Evolutionary conservation across 2,888 invertebrate species (phyloP).

Genomic region (Ornithoptera priamus): DNA sequence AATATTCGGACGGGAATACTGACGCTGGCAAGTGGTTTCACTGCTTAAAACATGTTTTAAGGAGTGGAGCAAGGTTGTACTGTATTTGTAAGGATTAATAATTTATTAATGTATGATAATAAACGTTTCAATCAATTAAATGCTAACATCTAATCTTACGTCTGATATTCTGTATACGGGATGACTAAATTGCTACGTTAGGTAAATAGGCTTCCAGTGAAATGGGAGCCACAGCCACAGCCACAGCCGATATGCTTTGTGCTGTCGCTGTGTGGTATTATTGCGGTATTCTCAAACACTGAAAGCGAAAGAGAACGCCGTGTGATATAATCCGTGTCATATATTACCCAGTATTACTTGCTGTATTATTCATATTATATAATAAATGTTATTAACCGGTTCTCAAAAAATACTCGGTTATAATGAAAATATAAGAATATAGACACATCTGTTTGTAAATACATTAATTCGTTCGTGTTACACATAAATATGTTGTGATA

Average conservation of each 20-base stretch:
- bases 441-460: too few relatives aligned
- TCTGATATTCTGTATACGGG: background rate
- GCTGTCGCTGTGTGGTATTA: slow-evolving; percentile 9
- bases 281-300: slow-evolving; percentile 13
- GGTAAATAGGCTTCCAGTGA: slow-evolving; percentile 12
- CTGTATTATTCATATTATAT: background rate
- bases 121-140: too few relatives aligned
- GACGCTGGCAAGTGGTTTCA: too few relatives aligned
- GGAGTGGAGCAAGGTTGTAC: too few relatives aligned
- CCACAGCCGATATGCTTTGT: slow-evolving; percentile 16
- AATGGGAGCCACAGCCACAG: slow-evolving; percentile 10
- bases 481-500: too few relatives aligned
- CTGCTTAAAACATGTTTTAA: too few relatives aligned
- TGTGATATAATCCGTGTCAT: background rate
- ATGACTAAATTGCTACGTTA: background rate
- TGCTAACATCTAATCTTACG: too few relatives aligned
- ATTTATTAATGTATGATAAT: too few relatives aligned
- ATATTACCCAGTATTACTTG: background rate
- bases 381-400: background rate
- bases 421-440: too few relatives aligned
- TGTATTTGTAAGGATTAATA: too few relatives aligned
- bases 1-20: too few relatives aligned
- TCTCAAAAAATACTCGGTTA: background rate
- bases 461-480: too few relatives aligned
- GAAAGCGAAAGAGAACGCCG: background rate